Conservation (phyloP, 2,888 invertebrate genomes). For the Volucella bombylans region DNA sequence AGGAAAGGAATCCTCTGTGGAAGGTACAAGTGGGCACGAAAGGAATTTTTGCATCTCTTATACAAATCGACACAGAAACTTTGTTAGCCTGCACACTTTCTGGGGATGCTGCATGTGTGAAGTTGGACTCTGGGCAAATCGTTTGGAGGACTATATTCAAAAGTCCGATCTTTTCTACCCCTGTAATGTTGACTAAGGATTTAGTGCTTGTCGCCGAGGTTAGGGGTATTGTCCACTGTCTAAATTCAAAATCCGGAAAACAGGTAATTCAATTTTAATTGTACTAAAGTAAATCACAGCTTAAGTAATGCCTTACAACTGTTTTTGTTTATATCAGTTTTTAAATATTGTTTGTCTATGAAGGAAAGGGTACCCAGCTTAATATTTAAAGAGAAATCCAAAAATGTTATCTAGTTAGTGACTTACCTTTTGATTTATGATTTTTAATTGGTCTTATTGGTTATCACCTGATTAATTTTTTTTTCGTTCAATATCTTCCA, state of each 20-base stretch:
- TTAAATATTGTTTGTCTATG: no score
- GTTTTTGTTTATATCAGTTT: no score
- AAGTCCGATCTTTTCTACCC: constrained; percentile 86
- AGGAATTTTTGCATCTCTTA: constrained; percentile 84
- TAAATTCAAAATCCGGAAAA: constrained; percentile 83
- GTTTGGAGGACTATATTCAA: constrained; percentile 83
- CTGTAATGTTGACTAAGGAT: constrained; percentile 78
- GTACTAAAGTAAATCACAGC: no score
- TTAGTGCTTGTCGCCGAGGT: constrained; percentile 79
- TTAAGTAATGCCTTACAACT: no score
- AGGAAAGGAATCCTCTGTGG: constrained; percentile 75
- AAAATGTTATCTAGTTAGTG: no score
- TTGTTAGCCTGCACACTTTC: constrained; percentile 84
- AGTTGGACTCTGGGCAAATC: constrained; percentile 82
- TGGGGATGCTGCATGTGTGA: constrained; percentile 83
- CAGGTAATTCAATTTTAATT: constrained; percentile 80
- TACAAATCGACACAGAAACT: constrained; percentile 76
- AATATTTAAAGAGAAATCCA: no score
- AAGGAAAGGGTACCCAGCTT: no score
- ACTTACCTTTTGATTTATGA: no score
- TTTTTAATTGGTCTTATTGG: no score
- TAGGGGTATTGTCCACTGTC: constrained; percentile 84
- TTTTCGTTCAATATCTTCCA: no score
- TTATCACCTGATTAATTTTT: no score
- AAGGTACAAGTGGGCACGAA: constrained; percentile 81